Evolutionary conservation across 2,888 invertebrate species (phyloP), one percentile per base, ranked within the genome.

Genomic region (Perizoma flavofasciatum): DNA sequence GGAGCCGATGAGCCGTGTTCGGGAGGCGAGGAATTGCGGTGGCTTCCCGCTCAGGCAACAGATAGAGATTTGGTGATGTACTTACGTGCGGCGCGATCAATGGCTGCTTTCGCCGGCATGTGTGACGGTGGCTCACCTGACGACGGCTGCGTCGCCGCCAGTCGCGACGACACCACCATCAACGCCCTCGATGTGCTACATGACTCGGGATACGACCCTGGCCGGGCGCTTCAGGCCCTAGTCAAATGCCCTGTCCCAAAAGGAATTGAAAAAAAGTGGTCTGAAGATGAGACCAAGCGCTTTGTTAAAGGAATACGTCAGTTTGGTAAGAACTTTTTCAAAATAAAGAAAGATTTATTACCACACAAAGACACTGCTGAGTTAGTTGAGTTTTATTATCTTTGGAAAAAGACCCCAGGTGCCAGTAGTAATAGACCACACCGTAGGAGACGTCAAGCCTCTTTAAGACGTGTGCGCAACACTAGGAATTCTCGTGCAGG

Each of bases 321-420:
- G 86, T 98, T 98, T 92, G 99, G 99, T 74, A 99, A 99, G 93
- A 99, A 99, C 92, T 99, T 99, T 93, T 98, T 98, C 91, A 96
- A 98, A 80, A 99, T 99, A 78, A 95, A 96, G 75, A 98, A 98
- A 88, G 99, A 99, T 89, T 93, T 99, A 72, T 93, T 99, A 73
- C 98, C 99, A 57, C 98, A 98, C 85, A 98, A 98, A 93, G 98
- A 99, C 82, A 98, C 99, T 78, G 96, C 98, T 57, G 99, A 99
- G 85, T 92, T 99, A 79, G 98, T 99, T 55, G 98, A 99, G 87
- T 99, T 98, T 93, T 99, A 99, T 92, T 99, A 99, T 92, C 94
- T 98, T 81, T 99, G 99, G 99, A 99, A 99, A 93, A 99, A 99
- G 93, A 98, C 99, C 43, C 98, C 99, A 22, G 98, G 98, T 77